Conservation (phyloP, 2,888 invertebrate species). For the Diloba caeruleocephala region DNA sequence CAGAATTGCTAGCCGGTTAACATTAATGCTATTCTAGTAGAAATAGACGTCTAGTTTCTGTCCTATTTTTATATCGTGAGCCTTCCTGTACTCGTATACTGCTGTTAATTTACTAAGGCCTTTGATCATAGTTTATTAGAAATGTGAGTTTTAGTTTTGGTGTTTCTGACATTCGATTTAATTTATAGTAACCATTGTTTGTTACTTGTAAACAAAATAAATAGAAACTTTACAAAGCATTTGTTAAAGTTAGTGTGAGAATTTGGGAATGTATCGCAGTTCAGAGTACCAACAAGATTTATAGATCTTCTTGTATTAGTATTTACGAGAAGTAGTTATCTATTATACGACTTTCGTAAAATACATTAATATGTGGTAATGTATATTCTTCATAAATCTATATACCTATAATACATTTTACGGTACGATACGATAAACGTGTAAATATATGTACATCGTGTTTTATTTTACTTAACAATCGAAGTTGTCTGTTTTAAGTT, state of each 20-base stretch:
- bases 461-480: too few relatives aligned
- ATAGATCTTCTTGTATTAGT: constrained; percentile 56
- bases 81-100: constrained; percentile 9
- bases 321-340: constrained; percentile 49
- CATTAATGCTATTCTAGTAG: constrained; percentile 54
- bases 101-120: constrained; percentile 39
- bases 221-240: constrained; percentile 46
- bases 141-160: constrained; percentile 31
- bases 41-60: constrained; percentile 43
- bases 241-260: constrained; percentile 50
- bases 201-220: constrained; percentile 47
- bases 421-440: too few relatives aligned
- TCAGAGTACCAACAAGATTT: constrained; percentile 59
- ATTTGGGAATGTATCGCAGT: constrained; percentile 54
- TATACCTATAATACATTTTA: too few relatives aligned
- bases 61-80: constrained; percentile 29
- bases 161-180: constrained; percentile 42
- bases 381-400: too few relatives aligned
- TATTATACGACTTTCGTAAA: constrained; percentile 53
- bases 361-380: constrained; percentile 41
- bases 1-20: constrained; percentile 60
- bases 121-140: constrained; percentile 45
- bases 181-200: constrained; percentile 39
- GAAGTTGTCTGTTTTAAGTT: too few relatives aligned
- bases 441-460: too few relatives aligned